phyloP scores from a whole-genome alignment of 2,888 invertebrate species.

The Glyphotaelius pellucidus region DNA sequence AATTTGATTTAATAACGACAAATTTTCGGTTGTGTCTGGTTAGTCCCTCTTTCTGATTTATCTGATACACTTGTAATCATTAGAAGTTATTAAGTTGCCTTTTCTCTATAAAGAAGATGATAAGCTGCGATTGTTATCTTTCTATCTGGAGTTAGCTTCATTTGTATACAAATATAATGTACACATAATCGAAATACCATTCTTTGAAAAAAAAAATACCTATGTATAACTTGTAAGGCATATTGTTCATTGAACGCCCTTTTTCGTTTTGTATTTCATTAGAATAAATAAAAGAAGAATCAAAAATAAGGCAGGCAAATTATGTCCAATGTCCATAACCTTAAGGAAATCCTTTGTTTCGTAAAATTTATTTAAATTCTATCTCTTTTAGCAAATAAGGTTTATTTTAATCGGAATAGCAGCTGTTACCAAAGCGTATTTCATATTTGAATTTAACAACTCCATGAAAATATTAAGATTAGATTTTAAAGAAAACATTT shows the following conservation, averaged over 20 bases:
- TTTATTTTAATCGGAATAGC: conserved; percentile 26
- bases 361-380: conserved; percentile 38
- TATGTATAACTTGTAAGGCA: too few relatives aligned
- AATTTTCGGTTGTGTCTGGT: too few relatives aligned
- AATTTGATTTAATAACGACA: too few relatives aligned
- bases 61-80: not conserved
- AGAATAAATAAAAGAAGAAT: not conserved
- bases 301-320: not conserved
- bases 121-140: too few relatives aligned
- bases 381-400: conserved; percentile 31
- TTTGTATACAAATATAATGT: too few relatives aligned
- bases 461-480: conserved; percentile 22
- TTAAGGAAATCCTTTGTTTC: conserved; percentile 25
- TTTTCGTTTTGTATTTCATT: not conserved
- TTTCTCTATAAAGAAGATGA: too few relatives aligned
- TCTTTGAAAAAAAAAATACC: too few relatives aligned
- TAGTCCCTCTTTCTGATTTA: too few relatives aligned
- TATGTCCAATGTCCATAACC: not conserved
- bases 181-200: too few relatives aligned
- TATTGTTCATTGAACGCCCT: not conserved
- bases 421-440: conserved; percentile 25
- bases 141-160: too few relatives aligned
- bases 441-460: conserved; percentile 29
- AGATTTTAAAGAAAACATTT: not conserved
- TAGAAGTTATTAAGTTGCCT: not conserved